Evolutionary conservation across 2,113 vertebrate genomes (phyloP), one percentile per base, ranked within the genome.

Genomic region (Corvus cornix): DNA sequence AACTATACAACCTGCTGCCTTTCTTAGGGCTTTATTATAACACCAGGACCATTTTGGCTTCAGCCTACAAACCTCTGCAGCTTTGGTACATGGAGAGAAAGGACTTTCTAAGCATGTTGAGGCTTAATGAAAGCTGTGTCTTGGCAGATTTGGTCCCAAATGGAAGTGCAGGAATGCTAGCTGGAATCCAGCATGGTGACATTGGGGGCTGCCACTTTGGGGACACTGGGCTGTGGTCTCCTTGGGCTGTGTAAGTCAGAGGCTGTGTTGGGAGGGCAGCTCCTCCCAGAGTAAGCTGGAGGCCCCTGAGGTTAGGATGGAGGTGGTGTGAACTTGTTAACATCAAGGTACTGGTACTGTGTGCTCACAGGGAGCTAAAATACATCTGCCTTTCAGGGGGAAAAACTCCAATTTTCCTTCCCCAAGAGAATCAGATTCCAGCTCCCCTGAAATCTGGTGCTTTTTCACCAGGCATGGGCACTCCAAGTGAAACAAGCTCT

Each of bases 1-100:
- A 98, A 98, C 98, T 98, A 98, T 98, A 98, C 98, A 98, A 98
- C 98, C 98, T 98, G 98, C 98, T 98, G 98, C 98, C 98, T 98
- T 98, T 98, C 98, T 98, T 98, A 98, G 98, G 98, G 98, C 98
- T 98, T 98, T 97, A 94, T 94, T 96, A 75, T 94, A 91, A 94
- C 97, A 96, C 95, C 92, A 46, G 92, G 80, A 97, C 80, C 27
- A 10, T 82, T 64, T 77, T 69, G 95, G 92, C 96, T 95, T 55
- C 84, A 23, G 82, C 79, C 95, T 97, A 13, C 56, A 56, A 97
- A 90, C 76, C n/a, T 90, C 88, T 83, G 66, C 72, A 89, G 74
- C 63, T 93, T 59, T 93, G 68, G 49, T 24, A 39, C 7, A 0
- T 21, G 67, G 88, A 91, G 69, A 67, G 78, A 79, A 79, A 21